Base-by-base conservation (phyloP, 2,113 vertebrate genomes). In the Callithrix jacchus region DNA sequence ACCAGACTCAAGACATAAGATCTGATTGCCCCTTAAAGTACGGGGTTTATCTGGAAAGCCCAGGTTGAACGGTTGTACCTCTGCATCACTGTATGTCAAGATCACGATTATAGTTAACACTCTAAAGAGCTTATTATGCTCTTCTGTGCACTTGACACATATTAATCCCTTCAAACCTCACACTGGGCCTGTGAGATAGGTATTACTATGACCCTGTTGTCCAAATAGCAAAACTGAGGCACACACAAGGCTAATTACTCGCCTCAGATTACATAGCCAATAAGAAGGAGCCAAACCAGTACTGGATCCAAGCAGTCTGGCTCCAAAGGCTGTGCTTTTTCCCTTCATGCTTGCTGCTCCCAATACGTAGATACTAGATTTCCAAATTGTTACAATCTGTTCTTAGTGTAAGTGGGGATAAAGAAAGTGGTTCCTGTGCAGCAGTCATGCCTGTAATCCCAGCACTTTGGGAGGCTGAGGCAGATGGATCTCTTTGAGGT, bases 151-250 rank as follows among this genome's bases (percentile, higher is more conserved):
- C 17, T 73, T 70, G 58, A 94, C 40, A 61, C 66, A 12, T 49
- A 40, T 68, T 79, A 74, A 93, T 76, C 64, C 73, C 80, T 40
- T 66, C 21, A 64, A 1, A n/a, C 21, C 47, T 95, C 87, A 79
- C 52, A 87, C 61, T 77, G 45, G 14, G 17, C 87, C 92, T 89
- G 35, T 70, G 47, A 80, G 79, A 45, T 70, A 45, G 54, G 64
- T 81, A 56, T 79, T 76, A 40, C 82, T 91, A 37, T 73, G 49
- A 88, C 79, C 85, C 87, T 85, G 40, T 92, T 97, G 94, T 91
- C 71, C 84, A 87, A 94, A 95, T 92, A 76, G 87, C 92, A 95
- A 95, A 95, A 94, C 68, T 45, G 52, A 97, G 83, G 54, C 13
- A 68, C 71, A 85, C n/a, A 70, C 52, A 25, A 89, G 37, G 52